Percentiles rank a stretch among this genome's conserved stretches.
These are phyloP conservation scores for Rhizoglyphus robini DNA, from an alignment of 1,140 invertebrate genomes.

Conservation along the genomic window DNA sequence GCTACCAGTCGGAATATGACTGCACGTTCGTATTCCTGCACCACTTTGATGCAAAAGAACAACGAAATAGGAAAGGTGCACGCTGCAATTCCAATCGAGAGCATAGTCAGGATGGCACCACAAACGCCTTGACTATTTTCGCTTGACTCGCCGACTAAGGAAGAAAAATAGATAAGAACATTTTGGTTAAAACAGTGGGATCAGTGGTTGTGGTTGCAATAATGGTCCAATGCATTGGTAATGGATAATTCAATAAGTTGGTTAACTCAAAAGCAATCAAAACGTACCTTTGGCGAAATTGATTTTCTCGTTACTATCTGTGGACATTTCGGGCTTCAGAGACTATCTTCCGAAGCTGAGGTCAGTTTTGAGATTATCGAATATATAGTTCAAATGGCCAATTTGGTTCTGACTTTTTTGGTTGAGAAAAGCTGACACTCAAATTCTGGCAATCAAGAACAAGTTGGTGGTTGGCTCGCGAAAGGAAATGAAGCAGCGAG, in stretches of 20 bases:
- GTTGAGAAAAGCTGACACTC: too few species aligned
- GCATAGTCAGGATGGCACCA: slow-evolving; percentile 27
- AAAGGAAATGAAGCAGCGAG: too few species aligned
- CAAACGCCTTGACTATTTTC: slow-evolving; percentile 26
- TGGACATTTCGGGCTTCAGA: too few species aligned
- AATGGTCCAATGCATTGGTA: too few species aligned
- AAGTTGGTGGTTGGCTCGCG: too few species aligned
- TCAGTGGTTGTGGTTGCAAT: too few species aligned
- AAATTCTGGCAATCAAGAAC: too few species aligned
- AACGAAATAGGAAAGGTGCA: slow-evolving; percentile 29
- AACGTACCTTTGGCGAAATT: slow-evolving; percentile 8
- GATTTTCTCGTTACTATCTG: slow-evolving; percentile 15
- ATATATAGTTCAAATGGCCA: too few species aligned
- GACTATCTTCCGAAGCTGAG: too few species aligned
- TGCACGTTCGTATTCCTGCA: slow-evolving; percentile 32
- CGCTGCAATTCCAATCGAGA: slow-evolving; percentile 25
- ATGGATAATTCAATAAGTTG: not conserved
- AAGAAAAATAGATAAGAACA: not conserved
- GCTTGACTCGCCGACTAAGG: slow-evolving; percentile 18
- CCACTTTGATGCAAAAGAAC: slow-evolving; percentile 33
- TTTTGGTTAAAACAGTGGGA: too few species aligned
- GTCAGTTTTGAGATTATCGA: too few species aligned
- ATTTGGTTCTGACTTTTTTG: too few species aligned
- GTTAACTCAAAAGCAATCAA: not conserved
- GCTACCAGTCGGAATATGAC: slow-evolving; percentile 29